Conservation (phyloP, 1,140 invertebrate genomes). For the Chrysoperla carnea region DNA sequence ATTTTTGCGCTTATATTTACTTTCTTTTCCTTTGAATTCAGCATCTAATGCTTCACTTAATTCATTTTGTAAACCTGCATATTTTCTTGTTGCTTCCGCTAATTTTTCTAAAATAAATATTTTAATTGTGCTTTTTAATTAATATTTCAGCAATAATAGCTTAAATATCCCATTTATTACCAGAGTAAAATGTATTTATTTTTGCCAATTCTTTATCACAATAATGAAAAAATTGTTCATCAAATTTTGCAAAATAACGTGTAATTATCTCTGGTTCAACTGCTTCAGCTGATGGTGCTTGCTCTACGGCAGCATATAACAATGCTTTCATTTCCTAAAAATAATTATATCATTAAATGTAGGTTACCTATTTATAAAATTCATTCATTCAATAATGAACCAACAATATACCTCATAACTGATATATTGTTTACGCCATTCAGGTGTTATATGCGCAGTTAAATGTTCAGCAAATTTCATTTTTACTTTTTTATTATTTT, state of each 20-base stretch:
- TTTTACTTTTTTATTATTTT: conserved; percentile 14
- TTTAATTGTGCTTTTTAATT: neutral
- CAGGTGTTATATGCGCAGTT: conserved; percentile 89
- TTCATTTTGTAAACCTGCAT: conserved; percentile 78
- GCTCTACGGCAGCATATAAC: conserved; percentile 74
- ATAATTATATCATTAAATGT: neutral
- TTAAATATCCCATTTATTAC: conserved; percentile 24
- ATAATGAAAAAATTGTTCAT: conserved; percentile 89
- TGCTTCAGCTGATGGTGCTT: conserved; percentile 71
- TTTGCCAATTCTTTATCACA: conserved; percentile 91
- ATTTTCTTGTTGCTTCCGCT: conserved; percentile 90
- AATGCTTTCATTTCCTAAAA: conserved; percentile 80
- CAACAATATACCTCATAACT: conserved; percentile 72
- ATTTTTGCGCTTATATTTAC: conserved; percentile 26
- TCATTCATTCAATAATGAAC: conserved; percentile 1
- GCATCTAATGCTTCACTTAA: conserved; percentile 56
- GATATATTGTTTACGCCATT: conserved; percentile 98
- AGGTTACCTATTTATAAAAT: conserved; percentile 4
- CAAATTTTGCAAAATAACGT: conserved; percentile 86
- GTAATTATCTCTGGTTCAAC: conserved; percentile 76
- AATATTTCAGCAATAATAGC: neutral
- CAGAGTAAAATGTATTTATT: conserved; percentile 94
- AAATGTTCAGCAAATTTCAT: conserved; percentile 98
- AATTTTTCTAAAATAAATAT: conserved; percentile 64
- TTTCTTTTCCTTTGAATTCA: conserved; percentile 38